Base-by-base conservation (phyloP, 2,888 invertebrate genomes). In the Metellina segmentata region DNA sequence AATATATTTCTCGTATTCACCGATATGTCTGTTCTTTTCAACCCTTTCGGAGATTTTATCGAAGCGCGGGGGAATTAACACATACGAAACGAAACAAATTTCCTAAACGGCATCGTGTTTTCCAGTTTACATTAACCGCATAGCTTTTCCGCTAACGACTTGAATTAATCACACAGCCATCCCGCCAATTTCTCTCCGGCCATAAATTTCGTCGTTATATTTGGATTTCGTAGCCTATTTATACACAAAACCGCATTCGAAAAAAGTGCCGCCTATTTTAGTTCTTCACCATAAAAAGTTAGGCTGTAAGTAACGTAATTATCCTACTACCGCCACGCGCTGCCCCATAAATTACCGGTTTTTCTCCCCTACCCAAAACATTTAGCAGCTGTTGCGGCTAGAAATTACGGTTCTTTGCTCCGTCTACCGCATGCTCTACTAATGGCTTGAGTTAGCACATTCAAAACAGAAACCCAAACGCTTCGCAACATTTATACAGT, bases 151-250 rank as follows among this genome's bases (percentile, higher is more conserved):
- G 16, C 16, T 61, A 61, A 61, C 61, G 61, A 61, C 61, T 9
- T 61, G 61, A 16, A 61, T 16, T 61, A 9, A 61, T 61, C 61
- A 61, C 16, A 16, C 61, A 61, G 61, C 13, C 61, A 61, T 61
- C 61, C 11, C 34, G 34, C 7, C 11, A 79, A 87, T 71, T 79
- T 87, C 79, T 75, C 11, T 19, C 79, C 53, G 48, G 69, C 78
- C 87, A 78, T 87, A 87, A 87, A 87, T 87, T 87, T 79, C 71
- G 51, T 78, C 79, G 87, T 79, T 87, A 87, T 87, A 87, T 87
- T 87, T 87, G 72, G 87, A 52, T 71, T 87, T 79, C 69, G 11
- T 16, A 53, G 61, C 20, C 87, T 87, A 87, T 87, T 87, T 87
- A 79, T 87, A 72, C 11, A 79, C 48, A 87, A 53, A 81, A 85